Evolutionary conservation across 1,140 invertebrate species (phyloP), one percentile per base, ranked within the genome.

Genomic region (Drosophila grimshawi): DNA sequence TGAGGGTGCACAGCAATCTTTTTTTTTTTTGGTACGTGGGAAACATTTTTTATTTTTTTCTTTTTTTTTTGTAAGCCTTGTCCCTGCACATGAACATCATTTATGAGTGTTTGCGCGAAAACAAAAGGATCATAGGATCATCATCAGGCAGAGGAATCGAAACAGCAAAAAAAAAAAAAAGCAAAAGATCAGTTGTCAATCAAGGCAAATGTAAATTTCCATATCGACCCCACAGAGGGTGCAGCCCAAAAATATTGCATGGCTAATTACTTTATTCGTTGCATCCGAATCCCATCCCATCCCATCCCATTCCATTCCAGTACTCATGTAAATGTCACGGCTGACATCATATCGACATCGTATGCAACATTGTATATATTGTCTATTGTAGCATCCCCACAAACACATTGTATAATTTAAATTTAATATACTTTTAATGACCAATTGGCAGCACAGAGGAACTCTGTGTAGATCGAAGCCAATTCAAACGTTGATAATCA

Each of bases 141-240:
- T 57, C 43, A 32, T 59, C 70, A 67, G 48, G 32, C 19, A 19
- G 6, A 41, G 19, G n/a, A 51, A 62, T 27, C 11, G 46, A 27
- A 10, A 7, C 48, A 59, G 35, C 48, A 30, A 33, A 35, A 49
- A n/a, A 32, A 49, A n/a, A 32, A 53, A 75, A 53, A 66, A 19
- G 19, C 19, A 19, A 81, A 77, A 80, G 77, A 85, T 85, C 81
- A 80, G 66, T 80, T 88, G 83, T 88, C 83, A 86, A 86, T 86
- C 83, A 89, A 78, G 48, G 45, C 53, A 52, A 35, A 69, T 45
- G 43, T 51, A 39, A 68, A 88, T 88, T 88, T 83, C 85, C 85
- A 88, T 88, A 89, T 68, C 27, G 45, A 57, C 27, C 35, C 52
- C 35, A 33, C 45, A n/a, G 45, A 10, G 3, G 33, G 29, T n/a